These are phyloP conservation scores for Uria lomvia DNA, from an alignment of 2,113 vertebrate genomes.

Conservation along the genomic window DNA sequence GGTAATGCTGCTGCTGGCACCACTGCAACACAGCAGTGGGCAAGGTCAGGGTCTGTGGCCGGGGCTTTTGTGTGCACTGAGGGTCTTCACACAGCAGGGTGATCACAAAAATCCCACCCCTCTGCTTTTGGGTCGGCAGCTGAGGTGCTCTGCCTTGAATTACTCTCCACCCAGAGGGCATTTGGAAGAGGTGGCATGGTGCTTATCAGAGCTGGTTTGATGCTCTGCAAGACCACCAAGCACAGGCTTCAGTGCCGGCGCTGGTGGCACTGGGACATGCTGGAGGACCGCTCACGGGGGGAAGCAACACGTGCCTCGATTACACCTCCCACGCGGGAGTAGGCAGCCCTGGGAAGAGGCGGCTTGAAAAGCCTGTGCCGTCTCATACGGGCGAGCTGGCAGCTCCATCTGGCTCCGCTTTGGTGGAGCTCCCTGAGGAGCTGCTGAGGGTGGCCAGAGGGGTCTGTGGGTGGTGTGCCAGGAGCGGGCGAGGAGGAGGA, in stretches of 20 bases:
- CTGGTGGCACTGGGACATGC: neutral
- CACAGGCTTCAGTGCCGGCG: accelerated
- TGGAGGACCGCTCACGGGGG: neutral
- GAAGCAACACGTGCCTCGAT: neutral
- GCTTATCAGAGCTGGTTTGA: neutral
- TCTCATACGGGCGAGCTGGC: neutral
- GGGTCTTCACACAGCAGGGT: neutral
- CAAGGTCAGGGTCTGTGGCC: neutral
- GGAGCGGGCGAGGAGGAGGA: neutral
- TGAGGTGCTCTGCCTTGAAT: accelerated
- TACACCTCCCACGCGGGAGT: neutral
- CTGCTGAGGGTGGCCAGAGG: accelerated
- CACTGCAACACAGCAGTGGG: accelerated
- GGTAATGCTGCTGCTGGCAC: neutral
- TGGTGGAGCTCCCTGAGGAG: neutral
- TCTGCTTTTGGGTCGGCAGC: neutral
- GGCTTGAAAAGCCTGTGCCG: neutral
- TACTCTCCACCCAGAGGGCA: neutral
- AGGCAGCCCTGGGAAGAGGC: slow-evolving; percentile 20
- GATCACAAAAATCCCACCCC: neutral
- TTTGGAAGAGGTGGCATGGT: neutral
- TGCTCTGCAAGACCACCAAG: neutral
- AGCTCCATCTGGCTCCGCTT: slow-evolving; percentile 22
- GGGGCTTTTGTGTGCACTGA: accelerated
- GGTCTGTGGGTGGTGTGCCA: neutral